A percentile compares a stretch with the other conserved stretches of the same genome.
These are phyloP conservation scores for Spinibarbus caldwelli DNA, from an alignment of 2,797 vertebrate species.

Conservation along the genomic window DNA sequence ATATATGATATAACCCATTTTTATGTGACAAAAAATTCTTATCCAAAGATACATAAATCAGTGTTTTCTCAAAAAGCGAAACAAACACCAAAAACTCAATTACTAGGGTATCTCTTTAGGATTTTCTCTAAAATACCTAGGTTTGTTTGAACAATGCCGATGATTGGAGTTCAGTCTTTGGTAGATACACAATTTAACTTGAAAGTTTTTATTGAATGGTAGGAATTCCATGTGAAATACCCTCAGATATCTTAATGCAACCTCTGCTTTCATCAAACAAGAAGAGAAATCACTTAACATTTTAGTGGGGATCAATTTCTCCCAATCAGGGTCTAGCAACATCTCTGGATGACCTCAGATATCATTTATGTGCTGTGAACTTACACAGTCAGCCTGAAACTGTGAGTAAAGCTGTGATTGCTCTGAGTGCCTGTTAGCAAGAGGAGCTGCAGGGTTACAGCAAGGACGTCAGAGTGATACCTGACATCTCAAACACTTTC, in stretches of 20 bases:
- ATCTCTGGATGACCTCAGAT: background rate
- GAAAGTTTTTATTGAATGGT: no score
- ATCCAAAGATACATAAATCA: background rate
- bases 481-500: slow-evolving; percentile 1
- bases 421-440: slow-evolving; percentile 1
- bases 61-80: background rate
- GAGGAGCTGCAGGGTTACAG: slow-evolving; percentile 19
- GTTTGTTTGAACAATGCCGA: background rate
- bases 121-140: background rate
- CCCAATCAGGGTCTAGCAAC: background rate
- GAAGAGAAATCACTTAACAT: background rate
- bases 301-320: background rate
- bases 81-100: background rate
- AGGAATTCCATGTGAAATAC: background rate
- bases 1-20: background rate
- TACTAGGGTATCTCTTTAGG: background rate
- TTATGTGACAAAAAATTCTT: background rate
- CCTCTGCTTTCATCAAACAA: background rate
- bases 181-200: background rate
- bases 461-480: slow-evolving; percentile 12
- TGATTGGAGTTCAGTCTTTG: background rate
- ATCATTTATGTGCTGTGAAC: slow-evolving; percentile 11
- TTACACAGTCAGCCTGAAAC: slow-evolving; percentile 29
- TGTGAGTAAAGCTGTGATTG: slow-evolving; percentile 16
- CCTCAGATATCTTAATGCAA: background rate